A percentile compares a stretch with the other conserved stretches of the same genome.
Evolutionary conservation across 2,888 invertebrate species (phyloP).

Genomic region (Thera britannica): DNA sequence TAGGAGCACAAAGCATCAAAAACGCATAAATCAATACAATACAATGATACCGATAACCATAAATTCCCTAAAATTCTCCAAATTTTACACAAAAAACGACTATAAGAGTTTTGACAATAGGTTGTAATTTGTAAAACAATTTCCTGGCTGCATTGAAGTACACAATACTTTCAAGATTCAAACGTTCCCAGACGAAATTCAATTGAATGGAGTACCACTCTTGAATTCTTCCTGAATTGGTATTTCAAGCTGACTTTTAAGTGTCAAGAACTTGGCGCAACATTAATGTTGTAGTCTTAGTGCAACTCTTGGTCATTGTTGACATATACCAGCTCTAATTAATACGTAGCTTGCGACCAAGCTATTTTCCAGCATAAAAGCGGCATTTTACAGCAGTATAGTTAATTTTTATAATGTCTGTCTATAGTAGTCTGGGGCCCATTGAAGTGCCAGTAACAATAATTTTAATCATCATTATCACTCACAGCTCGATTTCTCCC

Average conservation of each 20-base stretch:
- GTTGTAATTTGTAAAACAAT: constrained; percentile 4
- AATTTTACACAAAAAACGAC: background rate
- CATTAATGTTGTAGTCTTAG: constrained; percentile 17
- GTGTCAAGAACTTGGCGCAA: constrained; percentile 23
- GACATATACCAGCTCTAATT: background rate
- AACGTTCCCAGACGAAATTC: constrained; percentile 28
- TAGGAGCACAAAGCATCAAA: no score
- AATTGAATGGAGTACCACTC: constrained; percentile 37
- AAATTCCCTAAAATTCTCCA: no score
- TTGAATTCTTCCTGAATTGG: constrained; percentile 36
- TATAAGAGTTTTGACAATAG: constrained; percentile 7
- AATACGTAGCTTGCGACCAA: background rate
- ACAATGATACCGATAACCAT: no score
- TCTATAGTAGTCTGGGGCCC: no score
- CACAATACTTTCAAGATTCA: constrained; percentile 37
- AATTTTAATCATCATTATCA: no score
- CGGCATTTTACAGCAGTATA: no score
- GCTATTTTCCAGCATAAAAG: no score
- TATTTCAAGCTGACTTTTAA: constrained; percentile 32
- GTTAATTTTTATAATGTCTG: no score
- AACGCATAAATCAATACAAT: no score
- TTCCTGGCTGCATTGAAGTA: constrained; percentile 28
- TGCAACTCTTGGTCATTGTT: background rate
- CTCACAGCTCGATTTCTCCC: no score
- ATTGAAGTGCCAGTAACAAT: no score